Conservation (phyloP, 1,140 invertebrate genomes). For the Plutomurus gul region DNA sequence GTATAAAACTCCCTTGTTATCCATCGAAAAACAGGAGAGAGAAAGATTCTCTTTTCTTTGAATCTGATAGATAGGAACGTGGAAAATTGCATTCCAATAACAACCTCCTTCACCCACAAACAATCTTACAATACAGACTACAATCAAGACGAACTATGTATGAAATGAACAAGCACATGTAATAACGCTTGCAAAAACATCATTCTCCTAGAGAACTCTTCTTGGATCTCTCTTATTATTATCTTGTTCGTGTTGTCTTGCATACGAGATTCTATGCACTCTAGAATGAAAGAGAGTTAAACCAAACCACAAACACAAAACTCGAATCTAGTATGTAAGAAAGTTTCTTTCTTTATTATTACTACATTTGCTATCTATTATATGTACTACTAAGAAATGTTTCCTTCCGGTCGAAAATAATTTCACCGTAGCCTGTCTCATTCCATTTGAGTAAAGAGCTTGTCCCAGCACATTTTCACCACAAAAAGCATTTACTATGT, state of each 20-base stretch:
- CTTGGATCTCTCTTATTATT: too few species aligned
- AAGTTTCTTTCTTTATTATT: not conserved
- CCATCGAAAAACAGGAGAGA: not conserved
- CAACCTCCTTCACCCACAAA: not conserved
- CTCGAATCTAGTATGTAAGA: too few species aligned
- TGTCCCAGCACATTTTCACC: too few species aligned
- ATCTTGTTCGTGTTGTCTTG: too few species aligned
- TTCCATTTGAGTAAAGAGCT: too few species aligned
- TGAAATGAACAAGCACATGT: too few species aligned
- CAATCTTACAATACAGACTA: not conserved
- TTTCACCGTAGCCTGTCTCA: not conserved
- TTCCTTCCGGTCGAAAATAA: not conserved
- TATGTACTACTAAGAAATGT: too few species aligned
- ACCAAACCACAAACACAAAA: not conserved
- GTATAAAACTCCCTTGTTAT: not conserved
- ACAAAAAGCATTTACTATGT: too few species aligned
- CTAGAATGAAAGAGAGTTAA: too few species aligned
- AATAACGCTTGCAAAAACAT: too few species aligned
- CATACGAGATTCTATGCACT: too few species aligned
- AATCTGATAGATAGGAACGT: not conserved
- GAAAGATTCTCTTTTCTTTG: not conserved
- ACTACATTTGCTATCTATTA: not conserved
- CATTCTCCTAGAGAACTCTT: too few species aligned
- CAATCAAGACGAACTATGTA: not conserved
- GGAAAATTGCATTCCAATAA: slow-evolving; percentile 11